Percentiles rank a stretch among this genome's conserved stretches.
Conservation (phyloP, 2,113 vertebrate genomes). For the Bostrychus sinensis region DNA sequence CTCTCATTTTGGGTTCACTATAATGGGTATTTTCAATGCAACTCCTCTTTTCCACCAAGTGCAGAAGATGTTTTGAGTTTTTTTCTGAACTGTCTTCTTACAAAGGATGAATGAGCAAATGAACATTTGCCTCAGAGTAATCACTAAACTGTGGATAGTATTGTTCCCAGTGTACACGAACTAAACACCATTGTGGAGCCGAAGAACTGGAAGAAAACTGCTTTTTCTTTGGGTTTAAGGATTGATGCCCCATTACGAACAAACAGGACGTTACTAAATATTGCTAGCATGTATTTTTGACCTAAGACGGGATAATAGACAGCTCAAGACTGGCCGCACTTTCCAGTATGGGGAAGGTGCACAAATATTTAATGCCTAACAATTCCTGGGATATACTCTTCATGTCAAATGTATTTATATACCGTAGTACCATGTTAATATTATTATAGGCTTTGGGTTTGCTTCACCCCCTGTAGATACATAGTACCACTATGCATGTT, state of each 20-base stretch:
- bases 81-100: slow-evolving; percentile 26
- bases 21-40: slow-evolving; percentile 9
- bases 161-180: slow-evolving; percentile 25
- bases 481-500: slow-evolving; percentile 77
- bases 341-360: slow-evolving; percentile 27
- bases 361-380: slow-evolving; percentile 38
- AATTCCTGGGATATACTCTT: slow-evolving; percentile 43
- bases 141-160: slow-evolving; percentile 35
- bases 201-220: slow-evolving; percentile 31
- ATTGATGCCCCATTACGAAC: background rate
- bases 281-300: slow-evolving; percentile 10
- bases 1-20: slow-evolving; percentile 31
- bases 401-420: slow-evolving; percentile 69
- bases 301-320: background rate
- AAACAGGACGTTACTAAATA: background rate
- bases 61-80: background rate
- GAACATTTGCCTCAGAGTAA: slow-evolving; percentile 20
- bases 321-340: slow-evolving; percentile 11
- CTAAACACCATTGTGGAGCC: slow-evolving; percentile 46
- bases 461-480: slow-evolving; percentile 67
- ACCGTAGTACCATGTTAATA: slow-evolving; percentile 52
- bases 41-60: background rate
- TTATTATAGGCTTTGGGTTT: slow-evolving; percentile 51
- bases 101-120: slow-evolving; percentile 16
- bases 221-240: background rate